Percentiles rank a stretch among this genome's conserved stretches.
phyloP scores from a whole-genome alignment of 1,140 invertebrate species.

The Caerostris extrusa region DNA sequence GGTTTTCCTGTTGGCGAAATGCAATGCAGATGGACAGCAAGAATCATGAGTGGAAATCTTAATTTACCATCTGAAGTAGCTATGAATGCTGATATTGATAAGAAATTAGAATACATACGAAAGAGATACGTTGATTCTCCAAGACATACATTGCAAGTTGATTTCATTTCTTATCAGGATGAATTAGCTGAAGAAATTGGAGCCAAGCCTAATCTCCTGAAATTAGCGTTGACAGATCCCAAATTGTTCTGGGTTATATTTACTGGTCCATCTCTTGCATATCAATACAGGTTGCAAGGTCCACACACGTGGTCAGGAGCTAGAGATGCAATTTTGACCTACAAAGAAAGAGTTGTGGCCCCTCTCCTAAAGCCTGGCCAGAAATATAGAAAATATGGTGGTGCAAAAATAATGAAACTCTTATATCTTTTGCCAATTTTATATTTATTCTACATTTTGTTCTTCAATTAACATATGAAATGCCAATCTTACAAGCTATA shows the following conservation, averaged over 20 bases:
- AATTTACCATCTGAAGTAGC: constrained; percentile 78
- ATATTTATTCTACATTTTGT: neutral
- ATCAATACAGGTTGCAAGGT: constrained; percentile 82
- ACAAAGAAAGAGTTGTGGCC: constrained; percentile 78
- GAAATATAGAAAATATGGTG: neutral
- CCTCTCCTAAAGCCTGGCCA: constrained; percentile 78
- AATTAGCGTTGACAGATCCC: constrained; percentile 80
- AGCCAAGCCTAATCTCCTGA: constrained; percentile 80
- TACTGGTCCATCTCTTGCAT: constrained; percentile 81
- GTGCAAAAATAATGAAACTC: neutral
- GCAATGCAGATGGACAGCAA: constrained; percentile 70
- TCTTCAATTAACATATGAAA: neutral
- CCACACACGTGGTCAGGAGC: constrained; percentile 81
- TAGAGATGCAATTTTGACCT: constrained; percentile 80
- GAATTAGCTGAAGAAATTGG: constrained; percentile 81
- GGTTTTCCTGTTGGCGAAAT: constrained; percentile 74
- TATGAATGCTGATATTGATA: constrained; percentile 42
- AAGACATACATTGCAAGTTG: constrained; percentile 77
- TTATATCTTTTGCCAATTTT: constrained; percentile 59
- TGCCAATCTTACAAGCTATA: neutral
- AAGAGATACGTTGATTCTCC: constrained; percentile 79
- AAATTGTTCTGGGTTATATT: constrained; percentile 79
- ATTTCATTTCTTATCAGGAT: constrained; percentile 77
- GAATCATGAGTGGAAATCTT: constrained; percentile 78
- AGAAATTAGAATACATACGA: constrained; percentile 78